Evolutionary conservation across 1,140 invertebrate genomes (phyloP).

Genomic region (Ruditapes philippinarum): DNA sequence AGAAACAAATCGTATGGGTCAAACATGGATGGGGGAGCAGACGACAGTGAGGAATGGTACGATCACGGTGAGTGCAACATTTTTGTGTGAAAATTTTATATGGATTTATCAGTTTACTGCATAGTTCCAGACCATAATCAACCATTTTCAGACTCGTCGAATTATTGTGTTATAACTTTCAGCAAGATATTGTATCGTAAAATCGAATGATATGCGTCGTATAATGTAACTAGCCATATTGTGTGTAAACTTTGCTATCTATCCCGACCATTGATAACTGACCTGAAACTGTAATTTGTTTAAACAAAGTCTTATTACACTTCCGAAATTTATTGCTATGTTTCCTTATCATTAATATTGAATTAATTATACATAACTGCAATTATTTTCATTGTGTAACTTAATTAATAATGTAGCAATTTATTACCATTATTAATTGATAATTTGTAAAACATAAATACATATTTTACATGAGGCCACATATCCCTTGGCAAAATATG

Average conservation of each 20-base stretch:
- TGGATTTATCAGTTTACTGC: too few relatives aligned
- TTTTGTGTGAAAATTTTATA: too few relatives aligned
- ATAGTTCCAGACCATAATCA: not conserved
- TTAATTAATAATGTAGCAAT: not conserved
- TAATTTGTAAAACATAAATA: not conserved
- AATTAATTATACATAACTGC: too few relatives aligned
- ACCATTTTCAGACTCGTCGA: not conserved
- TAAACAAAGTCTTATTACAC: not conserved
- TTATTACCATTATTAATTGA: not conserved
- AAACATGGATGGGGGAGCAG: conserved; percentile 52
- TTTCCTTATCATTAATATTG: too few relatives aligned
- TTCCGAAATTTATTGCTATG: too few relatives aligned
- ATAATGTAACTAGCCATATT: not conserved
- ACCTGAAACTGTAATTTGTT: not conserved
- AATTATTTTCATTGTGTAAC: too few relatives aligned
- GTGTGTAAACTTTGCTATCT: not conserved
- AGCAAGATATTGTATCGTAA: too few relatives aligned
- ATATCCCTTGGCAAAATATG: conserved; percentile 2
- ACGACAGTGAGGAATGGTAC: conserved; percentile 66
- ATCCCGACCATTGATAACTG: not conserved
- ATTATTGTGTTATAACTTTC: too few relatives aligned
- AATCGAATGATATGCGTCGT: too few relatives aligned
- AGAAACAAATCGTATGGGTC: not conserved
- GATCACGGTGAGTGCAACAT: conserved; percentile 56
- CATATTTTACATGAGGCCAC: not conserved